Percentiles rank a stretch among this genome's conserved stretches.
These are phyloP conservation scores for Oligia strigilis DNA, from an alignment of 2,888 invertebrate species.

Conservation along the genomic window DNA sequence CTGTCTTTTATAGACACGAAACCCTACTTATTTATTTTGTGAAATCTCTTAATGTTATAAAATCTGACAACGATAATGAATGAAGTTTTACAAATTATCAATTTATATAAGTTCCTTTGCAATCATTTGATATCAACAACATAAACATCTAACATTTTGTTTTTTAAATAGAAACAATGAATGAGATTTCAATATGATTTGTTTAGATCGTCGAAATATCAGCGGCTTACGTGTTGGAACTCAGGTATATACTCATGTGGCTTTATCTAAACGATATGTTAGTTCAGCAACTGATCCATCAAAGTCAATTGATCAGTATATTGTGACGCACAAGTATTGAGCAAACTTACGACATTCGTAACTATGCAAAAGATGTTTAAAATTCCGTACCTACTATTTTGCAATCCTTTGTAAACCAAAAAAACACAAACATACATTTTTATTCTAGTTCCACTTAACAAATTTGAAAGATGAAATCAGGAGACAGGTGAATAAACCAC, in stretches of 20 bases:
- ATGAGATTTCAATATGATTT: slow-evolving; percentile 17
- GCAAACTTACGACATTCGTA: slow-evolving; percentile 18
- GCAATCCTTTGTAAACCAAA: background rate
- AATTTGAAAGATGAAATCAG: background rate
- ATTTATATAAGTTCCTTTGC: background rate
- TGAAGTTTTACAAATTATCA: background rate
- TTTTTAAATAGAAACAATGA: slow-evolving; percentile 13
- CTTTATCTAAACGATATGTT: slow-evolving; percentile 30
- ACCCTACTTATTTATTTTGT: background rate
- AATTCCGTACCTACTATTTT: background rate
- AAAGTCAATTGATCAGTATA: slow-evolving; percentile 23
- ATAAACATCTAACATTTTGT: background rate
- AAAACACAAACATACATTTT: background rate
- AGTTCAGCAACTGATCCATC: slow-evolving; percentile 28
- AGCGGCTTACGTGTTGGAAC: slow-evolving; percentile 17
- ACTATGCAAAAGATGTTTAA: background rate
- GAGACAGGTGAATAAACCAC: background rate
- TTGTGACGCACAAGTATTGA: slow-evolving; percentile 22
- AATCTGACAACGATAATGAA: background rate
- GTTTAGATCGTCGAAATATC: slow-evolving; percentile 17
- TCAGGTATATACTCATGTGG: slow-evolving; percentile 22
- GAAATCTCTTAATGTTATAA: background rate
- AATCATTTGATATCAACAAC: slow-evolving; percentile 7
- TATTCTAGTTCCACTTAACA: background rate
- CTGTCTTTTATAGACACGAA: background rate